Evolutionary conservation across 2,888 invertebrate genomes (phyloP), one percentile per base, ranked within the genome.

Genomic region (Caradrina kadenii): DNA sequence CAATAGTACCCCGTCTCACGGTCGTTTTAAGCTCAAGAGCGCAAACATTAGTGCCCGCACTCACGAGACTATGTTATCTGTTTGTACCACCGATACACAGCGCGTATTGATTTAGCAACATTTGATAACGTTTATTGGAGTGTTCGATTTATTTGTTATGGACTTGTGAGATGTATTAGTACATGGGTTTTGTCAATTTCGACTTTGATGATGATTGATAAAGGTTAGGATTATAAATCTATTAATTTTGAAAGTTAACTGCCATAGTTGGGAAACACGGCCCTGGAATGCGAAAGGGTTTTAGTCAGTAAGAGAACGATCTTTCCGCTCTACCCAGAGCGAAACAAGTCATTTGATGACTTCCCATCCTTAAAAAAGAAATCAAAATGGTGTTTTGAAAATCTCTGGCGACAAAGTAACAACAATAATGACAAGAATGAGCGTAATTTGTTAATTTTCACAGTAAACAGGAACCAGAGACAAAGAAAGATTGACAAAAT

Each of bases 31-130:
- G 79, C 81, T 83, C 50, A 63, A 55, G 53, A 62, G 76, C 13
- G 58, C 58, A 67, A 72, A 77, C 67, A 73, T 62, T 52, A 59
- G 61, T 68, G 72, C 68, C 64, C 56, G 63, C 63, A 66, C 73
- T 69, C 74, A 72, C 73, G 58, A 70, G 42, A 61, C 72, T 53
- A 70, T 69, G 82, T 76, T 80, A 78, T 81, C 80, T 80, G 63
- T 78, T 73, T 81, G 77, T 76, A 39, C 39, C 56, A 64, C 61
- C 69, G 77, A 85, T 82, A 86, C 77, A 74, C 80, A 81, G 72
- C 73, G 66, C 65, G 71, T 86, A 86, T 84, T 86, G 84, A 82
- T 86, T 84, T 73, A 81, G 74, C 79, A 79, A 78, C 71, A 81
- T 79, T 84, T 85, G 76, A 76, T 63, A 74, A 58, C 45, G 48